Evolutionary conservation across 2,797 vertebrate genomes (phyloP).

Genomic region (Cryptoprocta ferox): DNA sequence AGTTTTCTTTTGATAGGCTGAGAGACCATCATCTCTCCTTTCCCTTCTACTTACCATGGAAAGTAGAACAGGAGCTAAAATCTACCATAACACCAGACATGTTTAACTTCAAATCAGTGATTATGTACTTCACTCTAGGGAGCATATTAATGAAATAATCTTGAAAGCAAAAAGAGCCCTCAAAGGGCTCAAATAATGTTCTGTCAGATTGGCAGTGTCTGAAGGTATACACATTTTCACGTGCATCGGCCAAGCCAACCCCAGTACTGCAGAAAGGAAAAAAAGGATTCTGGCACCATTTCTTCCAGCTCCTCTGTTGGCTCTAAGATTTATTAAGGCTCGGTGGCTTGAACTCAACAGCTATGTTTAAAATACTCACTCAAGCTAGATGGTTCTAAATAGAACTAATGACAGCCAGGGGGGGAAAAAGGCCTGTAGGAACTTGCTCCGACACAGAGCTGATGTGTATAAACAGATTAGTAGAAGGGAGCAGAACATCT

Average conservation of each 20-base stretch:
- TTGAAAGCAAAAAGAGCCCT: not conserved
- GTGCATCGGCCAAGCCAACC: not conserved
- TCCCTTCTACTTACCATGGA: not conserved
- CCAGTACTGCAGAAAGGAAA: not conserved
- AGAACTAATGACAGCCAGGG: slow-evolving; percentile 73
- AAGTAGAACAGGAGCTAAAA: not conserved
- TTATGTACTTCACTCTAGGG: not conserved
- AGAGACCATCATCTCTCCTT: not conserved
- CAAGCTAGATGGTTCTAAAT: slow-evolving; percentile 74
- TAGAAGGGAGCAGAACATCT: slow-evolving; percentile 46
- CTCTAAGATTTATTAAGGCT: slow-evolving; percentile 38
- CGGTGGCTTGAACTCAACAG: slow-evolving; percentile 55
- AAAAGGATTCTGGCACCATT: not conserved
- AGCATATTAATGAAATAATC: not conserved
- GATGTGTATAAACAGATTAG: slow-evolving; percentile 78
- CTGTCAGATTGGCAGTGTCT: not conserved
- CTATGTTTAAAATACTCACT: slow-evolving; percentile 77
- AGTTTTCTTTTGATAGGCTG: not conserved
- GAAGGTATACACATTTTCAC: not conserved
- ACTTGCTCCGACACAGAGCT: slow-evolving; percentile 75
- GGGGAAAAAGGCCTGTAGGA: slow-evolving; percentile 69
- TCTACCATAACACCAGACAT: not conserved
- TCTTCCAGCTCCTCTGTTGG: not conserved
- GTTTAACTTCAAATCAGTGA: not conserved
- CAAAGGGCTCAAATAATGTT: not conserved